Evolutionary conservation across 2,113 vertebrate species (phyloP), one percentile per base, ranked within the genome.

Genomic region (Zosterops pallidus): DNA sequence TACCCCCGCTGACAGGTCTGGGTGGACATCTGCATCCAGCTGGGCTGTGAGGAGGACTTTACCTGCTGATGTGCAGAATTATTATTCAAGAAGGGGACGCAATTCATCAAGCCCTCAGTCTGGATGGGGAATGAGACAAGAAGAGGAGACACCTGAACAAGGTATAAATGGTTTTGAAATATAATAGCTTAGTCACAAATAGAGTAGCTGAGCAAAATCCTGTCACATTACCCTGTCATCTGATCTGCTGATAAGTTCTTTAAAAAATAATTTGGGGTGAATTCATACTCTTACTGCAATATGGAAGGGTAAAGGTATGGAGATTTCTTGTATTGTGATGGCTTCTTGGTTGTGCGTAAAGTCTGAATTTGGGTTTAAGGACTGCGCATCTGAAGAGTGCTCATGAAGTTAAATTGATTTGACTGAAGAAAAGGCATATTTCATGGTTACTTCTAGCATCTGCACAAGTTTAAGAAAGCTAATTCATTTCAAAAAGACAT

Each of bases 1-100:
- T 41, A 94, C 98, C 0, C 98, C 98, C 24, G 94, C 98, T 35
- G 99, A 99, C 96, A 98, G 99, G 10, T 99, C 99, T 2, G 99
- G 99, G 26, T 99, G 99, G 99, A 99, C 99, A 1, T 99, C 99
- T 14, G 99, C 99, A 2, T 99, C 99, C 65, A 99, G 99, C 91
- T 99, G 99, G 99, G 99, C 99, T 22, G 99, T 99, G 39, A 98
- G 99, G 90, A 99, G 98, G 95, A 99, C 98, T 22, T 98, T 99
- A 7, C 99, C 99, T 33, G 99, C 99, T 28, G 99, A 99, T 91
- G 99, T 99, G 31, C 99, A 99, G 96, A 99, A 99, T 92, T 99
- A 99, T 87, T 99, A 99, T 72, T 99, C 99, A 1, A 99, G 99
- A 95, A 98, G 98, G 74, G 99, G 99, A 67, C 97, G 99, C 65